Conservation (phyloP, 2,113 vertebrate genomes). For the Panurus biarmicus region DNA sequence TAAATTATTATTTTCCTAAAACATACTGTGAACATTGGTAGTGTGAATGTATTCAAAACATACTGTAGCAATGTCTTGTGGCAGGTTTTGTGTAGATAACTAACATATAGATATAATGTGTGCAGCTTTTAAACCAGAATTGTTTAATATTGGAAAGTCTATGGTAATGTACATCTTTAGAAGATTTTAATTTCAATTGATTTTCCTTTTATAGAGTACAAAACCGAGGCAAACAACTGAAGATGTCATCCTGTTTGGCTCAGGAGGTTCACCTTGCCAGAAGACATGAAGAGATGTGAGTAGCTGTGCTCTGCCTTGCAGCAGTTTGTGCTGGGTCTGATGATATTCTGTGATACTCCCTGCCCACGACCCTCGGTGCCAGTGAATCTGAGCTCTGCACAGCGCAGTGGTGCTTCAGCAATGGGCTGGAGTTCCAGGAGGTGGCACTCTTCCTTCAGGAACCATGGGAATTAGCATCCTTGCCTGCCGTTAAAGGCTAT, state of each 20-base stretch:
- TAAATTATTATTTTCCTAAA: neutral
- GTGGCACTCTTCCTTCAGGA: constrained; percentile 51
- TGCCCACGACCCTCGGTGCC: neutral
- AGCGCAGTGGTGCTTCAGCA: neutral
- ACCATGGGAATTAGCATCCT: neutral
- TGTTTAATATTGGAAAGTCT: neutral
- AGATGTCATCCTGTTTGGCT: constrained; percentile 65
- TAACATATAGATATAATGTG: neutral
- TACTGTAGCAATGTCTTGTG: neutral
- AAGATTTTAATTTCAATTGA: constrained; percentile 12
- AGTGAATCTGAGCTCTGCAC: neutral
- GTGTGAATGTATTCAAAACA: neutral
- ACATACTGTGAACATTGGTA: neutral
- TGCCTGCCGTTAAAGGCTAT: neutral
- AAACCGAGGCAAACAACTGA: neutral
- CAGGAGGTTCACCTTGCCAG: constrained; percentile 74
- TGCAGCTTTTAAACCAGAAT: neutral
- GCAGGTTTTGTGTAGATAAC: neutral
- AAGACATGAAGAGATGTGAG: constrained; percentile 85
- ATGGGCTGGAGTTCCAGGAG: constrained; percentile 19
- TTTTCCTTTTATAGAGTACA: constrained; percentile 30
- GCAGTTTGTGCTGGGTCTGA: neutral
- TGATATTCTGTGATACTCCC: neutral
- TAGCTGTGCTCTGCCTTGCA: neutral
- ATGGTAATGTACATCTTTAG: neutral